Evolutionary conservation across 2,888 invertebrate species (phyloP).

Genomic region (Cephus nigrinus): DNA sequence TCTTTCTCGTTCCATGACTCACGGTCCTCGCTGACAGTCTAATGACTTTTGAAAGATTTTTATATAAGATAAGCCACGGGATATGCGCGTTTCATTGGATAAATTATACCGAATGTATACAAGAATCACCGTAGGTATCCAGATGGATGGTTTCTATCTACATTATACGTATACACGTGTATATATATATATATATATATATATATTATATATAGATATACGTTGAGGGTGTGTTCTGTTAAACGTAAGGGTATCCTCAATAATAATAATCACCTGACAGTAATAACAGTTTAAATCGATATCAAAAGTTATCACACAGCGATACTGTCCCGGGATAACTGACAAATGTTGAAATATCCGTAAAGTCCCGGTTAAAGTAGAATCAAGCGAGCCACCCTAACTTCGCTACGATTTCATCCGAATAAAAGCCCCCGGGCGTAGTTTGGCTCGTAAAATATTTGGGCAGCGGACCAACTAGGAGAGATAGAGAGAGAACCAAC

Average conservation of each 20-base stretch:
- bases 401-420: not conserved
- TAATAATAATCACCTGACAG: not conserved
- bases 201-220: too few relatives aligned
- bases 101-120: not conserved
- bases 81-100: not conserved
- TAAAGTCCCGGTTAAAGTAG: not conserved
- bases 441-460: slow-evolving; percentile 52
- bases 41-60: not conserved
- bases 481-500: not conserved
- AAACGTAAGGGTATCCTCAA: too few relatives aligned
- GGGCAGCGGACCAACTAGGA: slow-evolving; percentile 16
- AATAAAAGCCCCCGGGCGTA: not conserved
- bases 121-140: not conserved
- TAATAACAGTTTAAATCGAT: not conserved
- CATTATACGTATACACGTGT: not conserved
- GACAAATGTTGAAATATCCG: not conserved
- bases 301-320: not conserved
- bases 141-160: not conserved
- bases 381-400: not conserved
- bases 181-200: not conserved
- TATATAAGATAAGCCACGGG: not conserved
- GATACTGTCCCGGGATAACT: not conserved
- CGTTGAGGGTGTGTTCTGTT: not conserved
- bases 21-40: not conserved
- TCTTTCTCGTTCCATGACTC: not conserved